A percentile compares a stretch with the other conserved stretches of the same genome.
Evolutionary conservation across 2,888 invertebrate species (phyloP).

Genomic region (Mythimna vitellina): DNA sequence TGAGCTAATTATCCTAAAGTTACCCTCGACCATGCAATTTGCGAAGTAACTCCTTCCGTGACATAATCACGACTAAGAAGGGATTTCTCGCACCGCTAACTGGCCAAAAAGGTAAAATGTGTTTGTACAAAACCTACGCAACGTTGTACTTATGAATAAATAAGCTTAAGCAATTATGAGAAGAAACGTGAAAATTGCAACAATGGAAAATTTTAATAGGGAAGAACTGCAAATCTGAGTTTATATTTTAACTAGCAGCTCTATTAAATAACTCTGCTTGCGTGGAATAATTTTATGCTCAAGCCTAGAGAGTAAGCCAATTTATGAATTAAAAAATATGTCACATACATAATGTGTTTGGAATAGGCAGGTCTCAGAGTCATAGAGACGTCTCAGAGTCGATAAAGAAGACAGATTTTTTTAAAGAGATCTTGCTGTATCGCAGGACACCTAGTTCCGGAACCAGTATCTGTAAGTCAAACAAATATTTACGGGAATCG

Average conservation of each 20-base stretch:
- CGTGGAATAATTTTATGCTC: background rate
- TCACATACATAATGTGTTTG: no score
- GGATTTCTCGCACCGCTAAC: slow-evolving; percentile 56
- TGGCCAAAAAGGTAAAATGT: slow-evolving; percentile 54
- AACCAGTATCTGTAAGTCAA: no score
- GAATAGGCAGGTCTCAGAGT: no score
- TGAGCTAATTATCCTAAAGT: slow-evolving; percentile 50
- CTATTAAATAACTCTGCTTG: background rate
- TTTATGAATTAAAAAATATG: background rate
- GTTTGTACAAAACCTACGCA: slow-evolving; percentile 29
- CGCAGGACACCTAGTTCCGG: no score
- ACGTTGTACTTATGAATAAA: slow-evolving; percentile 43
- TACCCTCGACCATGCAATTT: slow-evolving; percentile 50
- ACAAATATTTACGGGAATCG: no score
- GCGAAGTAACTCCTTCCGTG: slow-evolving; percentile 47
- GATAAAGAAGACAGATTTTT: no score
- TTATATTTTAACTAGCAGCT: background rate
- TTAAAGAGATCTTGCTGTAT: no score
- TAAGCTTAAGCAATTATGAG: slow-evolving; percentile 46
- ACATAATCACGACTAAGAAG: slow-evolving; percentile 60
- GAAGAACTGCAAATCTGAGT: slow-evolving; percentile 30
- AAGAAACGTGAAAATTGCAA: slow-evolving; percentile 32
- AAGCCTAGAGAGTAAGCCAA: no score
- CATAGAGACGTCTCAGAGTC: no score
- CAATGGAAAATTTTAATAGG: slow-evolving; percentile 22